Percentiles rank a stretch among this genome's conserved stretches.
Conservation (phyloP, 2,113 vertebrate species). For the Rhea pennata region DNA sequence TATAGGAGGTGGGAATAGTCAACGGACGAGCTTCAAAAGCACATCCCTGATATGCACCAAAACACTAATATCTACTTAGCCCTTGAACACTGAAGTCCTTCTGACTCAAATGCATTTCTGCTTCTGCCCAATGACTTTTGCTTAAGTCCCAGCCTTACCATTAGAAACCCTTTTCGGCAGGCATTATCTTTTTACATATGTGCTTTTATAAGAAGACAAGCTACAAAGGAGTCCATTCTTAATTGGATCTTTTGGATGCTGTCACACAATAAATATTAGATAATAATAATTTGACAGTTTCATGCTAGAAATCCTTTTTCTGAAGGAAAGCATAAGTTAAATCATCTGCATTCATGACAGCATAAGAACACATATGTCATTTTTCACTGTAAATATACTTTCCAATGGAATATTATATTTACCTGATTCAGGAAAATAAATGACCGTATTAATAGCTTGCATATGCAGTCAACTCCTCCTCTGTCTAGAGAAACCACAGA, state of each 20-base stretch:
- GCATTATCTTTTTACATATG: not conserved
- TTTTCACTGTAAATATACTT: not conserved
- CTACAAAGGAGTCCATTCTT: not conserved
- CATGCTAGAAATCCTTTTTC: not conserved
- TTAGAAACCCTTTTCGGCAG: not conserved
- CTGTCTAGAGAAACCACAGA: not conserved
- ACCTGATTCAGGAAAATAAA: not conserved
- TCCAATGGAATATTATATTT: not conserved
- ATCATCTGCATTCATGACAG: not conserved
- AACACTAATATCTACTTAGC: not conserved
- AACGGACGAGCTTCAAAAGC: not conserved
- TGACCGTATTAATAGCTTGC: not conserved
- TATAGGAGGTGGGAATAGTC: not conserved
- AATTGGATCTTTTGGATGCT: not conserved
- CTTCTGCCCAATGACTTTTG: not conserved
- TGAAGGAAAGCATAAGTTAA: not conserved
- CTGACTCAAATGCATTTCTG: not conserved
- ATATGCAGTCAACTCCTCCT: not conserved
- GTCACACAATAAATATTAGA: not conserved
- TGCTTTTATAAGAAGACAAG: not conserved
- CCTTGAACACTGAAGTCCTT: not conserved
- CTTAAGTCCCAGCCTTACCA: not conserved
- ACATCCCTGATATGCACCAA: accelerated
- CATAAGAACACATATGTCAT: not conserved
- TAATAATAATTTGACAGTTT: not conserved